A percentile compares a stretch with the other conserved stretches of the same genome.
phyloP scores from a whole-genome alignment of 2,113 vertebrate species.

The Grantiella picta region DNA sequence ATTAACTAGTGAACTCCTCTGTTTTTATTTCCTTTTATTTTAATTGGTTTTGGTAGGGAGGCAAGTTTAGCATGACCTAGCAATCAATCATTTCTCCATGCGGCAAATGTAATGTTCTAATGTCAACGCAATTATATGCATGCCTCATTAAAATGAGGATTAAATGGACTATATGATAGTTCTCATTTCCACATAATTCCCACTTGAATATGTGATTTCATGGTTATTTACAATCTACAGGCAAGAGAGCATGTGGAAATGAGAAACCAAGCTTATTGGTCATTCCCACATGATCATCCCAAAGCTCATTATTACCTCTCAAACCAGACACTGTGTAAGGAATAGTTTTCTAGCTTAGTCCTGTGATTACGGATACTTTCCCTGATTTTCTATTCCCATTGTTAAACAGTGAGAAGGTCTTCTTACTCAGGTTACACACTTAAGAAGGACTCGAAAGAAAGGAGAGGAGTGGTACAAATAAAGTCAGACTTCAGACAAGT shows the following conservation, averaged over 20 bases:
- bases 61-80: neutral
- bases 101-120: neutral
- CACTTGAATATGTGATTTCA: neutral
- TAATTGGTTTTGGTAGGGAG: neutral
- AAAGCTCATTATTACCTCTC: neutral
- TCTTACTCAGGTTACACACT: neutral
- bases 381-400: neutral
- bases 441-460: neutral
- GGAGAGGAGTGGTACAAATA: neutral
- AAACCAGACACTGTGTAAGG: neutral
- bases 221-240: neutral
- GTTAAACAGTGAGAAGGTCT: neutral
- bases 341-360: neutral
- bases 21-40: neutral
- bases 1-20: neutral
- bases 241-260: neutral
- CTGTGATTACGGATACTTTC: neutral
- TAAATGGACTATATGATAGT: slow-evolving; percentile 26
- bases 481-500: neutral
- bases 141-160: slow-evolving; percentile 21
- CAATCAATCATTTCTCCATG: neutral
- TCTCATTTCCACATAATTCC: slow-evolving; percentile 37
- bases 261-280: neutral
- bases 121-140: neutral
- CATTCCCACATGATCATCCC: neutral